These are phyloP conservation scores for Forbesichthys papilliferus DNA, from an alignment of 2,113 vertebrate genomes.

Conservation along the genomic window DNA sequence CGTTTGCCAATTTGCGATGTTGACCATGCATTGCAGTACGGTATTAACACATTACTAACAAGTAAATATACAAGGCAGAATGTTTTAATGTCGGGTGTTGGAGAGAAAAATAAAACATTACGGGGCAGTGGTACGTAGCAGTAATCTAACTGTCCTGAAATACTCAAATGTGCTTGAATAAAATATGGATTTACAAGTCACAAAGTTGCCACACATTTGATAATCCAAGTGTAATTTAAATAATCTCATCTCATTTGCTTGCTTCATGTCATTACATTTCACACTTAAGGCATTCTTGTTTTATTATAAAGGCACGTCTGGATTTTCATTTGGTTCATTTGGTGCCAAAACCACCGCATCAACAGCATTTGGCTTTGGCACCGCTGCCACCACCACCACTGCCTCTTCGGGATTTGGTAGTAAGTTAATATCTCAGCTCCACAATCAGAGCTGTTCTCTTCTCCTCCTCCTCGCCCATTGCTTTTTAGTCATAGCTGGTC, in stretches of 20 bases:
- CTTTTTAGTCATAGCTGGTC: background rate
- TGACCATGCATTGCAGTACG: too few species aligned
- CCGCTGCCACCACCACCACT: constrained; percentile 66
- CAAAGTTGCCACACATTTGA: too few species aligned
- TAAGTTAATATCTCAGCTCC: constrained; percentile 61
- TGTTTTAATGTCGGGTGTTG: too few species aligned
- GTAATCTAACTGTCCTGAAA: too few species aligned
- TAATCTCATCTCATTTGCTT: background rate
- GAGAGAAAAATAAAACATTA: too few species aligned
- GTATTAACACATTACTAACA: too few species aligned
- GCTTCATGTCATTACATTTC: background rate
- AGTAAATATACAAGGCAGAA: too few species aligned
- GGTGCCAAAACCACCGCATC: constrained; percentile 78
- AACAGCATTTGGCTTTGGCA: constrained; percentile 76
- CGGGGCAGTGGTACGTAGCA: too few species aligned
- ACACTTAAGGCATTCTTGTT: constrained; percentile 36
- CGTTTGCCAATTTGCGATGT: too few species aligned
- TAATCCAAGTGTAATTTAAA: constrained; percentile 4
- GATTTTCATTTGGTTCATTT: constrained; percentile 80
- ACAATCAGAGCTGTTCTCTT: constrained; percentile 8
- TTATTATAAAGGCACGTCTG: constrained; percentile 68
- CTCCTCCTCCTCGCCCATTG: background rate
- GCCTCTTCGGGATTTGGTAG: constrained; percentile 80
- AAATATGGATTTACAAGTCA: too few species aligned
- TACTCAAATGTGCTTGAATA: too few species aligned